Conservation (phyloP, 2,888 invertebrate species). For the Tetragonula carbonaria region DNA sequence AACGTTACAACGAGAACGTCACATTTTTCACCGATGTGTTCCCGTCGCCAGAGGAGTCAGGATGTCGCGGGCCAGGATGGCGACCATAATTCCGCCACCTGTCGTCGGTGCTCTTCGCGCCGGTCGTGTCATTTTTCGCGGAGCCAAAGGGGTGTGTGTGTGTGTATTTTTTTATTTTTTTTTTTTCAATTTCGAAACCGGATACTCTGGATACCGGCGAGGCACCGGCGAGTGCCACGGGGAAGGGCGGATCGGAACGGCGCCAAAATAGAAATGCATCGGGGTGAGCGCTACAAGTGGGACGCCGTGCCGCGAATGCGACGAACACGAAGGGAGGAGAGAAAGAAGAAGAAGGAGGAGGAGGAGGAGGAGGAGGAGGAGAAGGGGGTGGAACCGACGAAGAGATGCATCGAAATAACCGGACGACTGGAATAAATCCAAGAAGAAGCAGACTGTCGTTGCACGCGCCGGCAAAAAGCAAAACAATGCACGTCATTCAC, state of each 20-base stretch:
- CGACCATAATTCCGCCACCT: constrained; percentile 54
- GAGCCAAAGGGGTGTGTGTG: constrained; percentile 15
- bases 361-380: constrained; percentile 18
- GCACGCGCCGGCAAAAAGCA: constrained; percentile 43
- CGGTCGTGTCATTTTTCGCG: constrained; percentile 8
- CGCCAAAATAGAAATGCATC: constrained; percentile 69
- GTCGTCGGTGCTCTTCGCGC: constrained; percentile 41
- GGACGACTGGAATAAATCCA: constrained; percentile 66
- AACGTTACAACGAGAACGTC: constrained; percentile 7
- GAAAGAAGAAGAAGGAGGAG: constrained; percentile 17
- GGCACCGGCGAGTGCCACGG: background rate
- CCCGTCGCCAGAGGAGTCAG: too few species aligned
- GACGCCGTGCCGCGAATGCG: constrained; percentile 54
- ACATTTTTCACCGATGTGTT: constrained; percentile 1
- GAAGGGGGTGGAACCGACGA: constrained; percentile 48
- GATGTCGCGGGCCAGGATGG: constrained; percentile 3
- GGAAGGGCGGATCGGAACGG: constrained; percentile 46
- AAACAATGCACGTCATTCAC: constrained; percentile 60
- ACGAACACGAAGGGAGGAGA: constrained; percentile 3
- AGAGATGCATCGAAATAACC: constrained; percentile 58
- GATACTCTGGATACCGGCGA: constrained; percentile 52
- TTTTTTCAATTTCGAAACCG: constrained; percentile 58
- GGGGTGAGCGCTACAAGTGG: constrained; percentile 64
- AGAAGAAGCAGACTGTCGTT: constrained; percentile 56
- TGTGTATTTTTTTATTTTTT: too few species aligned